Percentiles rank a stretch among this genome's conserved stretches.
Conservation (phyloP, 2,797 vertebrate genomes). For the Rhabdophis nuchalis region DNA sequence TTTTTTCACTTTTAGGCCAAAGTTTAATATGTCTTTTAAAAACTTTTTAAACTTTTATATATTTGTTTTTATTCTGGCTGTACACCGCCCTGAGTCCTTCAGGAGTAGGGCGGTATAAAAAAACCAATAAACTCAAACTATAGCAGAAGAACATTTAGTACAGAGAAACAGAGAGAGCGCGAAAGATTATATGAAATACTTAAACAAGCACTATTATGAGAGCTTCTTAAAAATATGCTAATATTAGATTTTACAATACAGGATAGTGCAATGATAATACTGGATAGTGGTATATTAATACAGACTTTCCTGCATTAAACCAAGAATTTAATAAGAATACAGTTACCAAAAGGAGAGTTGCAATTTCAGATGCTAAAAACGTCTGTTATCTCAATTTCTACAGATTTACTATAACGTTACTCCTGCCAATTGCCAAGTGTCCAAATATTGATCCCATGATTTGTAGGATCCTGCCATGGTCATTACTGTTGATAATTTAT, state of each 20-base stretch:
- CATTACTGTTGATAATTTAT: not conserved
- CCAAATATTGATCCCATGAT: not conserved
- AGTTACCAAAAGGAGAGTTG: not conserved
- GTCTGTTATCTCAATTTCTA: not conserved
- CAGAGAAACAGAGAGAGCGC: not conserved
- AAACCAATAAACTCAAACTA: too few species aligned
- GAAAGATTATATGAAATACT: not conserved
- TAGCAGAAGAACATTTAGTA: not conserved
- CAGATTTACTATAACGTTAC: not conserved
- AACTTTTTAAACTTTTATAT: too few species aligned
- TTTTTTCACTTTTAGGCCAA: too few species aligned
- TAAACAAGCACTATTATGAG: not conserved
- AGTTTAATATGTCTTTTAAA: too few species aligned
- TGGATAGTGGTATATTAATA: not conserved
- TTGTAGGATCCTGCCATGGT: not conserved
- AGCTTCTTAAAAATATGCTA: not conserved
- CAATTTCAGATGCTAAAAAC: not conserved
- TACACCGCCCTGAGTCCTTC: too few species aligned
- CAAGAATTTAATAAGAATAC: not conserved
- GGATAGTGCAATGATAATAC: too few species aligned
- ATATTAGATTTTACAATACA: too few species aligned
- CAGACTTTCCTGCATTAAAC: not conserved
- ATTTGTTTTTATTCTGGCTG: too few species aligned
- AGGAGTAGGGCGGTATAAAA: too few species aligned
- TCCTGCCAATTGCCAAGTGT: not conserved